Conservation (phyloP, 2,797 vertebrate species). For the Diglossa cyanea region DNA sequence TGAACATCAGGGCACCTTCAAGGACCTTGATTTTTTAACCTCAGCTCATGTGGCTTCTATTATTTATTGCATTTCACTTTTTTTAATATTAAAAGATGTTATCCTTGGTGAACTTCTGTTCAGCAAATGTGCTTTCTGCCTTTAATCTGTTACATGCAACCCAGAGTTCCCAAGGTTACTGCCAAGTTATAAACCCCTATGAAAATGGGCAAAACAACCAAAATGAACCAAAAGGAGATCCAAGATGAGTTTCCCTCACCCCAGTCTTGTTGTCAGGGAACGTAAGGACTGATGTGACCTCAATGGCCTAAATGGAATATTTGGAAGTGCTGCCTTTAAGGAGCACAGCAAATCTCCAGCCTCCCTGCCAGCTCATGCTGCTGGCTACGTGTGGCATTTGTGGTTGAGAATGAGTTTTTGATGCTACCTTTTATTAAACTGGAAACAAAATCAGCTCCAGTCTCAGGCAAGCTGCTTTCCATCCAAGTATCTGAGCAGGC, state of each 20-base stretch:
- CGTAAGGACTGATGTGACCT: background rate
- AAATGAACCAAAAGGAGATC: background rate
- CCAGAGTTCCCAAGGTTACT: background rate
- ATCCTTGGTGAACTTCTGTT: slow-evolving; percentile 1
- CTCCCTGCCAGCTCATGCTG: background rate
- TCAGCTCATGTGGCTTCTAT: background rate
- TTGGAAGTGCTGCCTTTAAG: background rate
- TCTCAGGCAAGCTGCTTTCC: background rate
- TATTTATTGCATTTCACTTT: slow-evolving; percentile 16
- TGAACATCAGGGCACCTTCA: background rate
- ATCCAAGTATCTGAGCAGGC: background rate
- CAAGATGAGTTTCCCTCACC: background rate
- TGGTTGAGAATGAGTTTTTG: background rate
- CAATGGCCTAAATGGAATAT: background rate
- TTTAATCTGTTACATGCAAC: background rate
- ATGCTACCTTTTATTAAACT: background rate
- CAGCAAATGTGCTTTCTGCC: slow-evolving; percentile 27
- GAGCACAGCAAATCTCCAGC: background rate
- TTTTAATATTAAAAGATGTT: slow-evolving; percentile 25
- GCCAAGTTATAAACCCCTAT: background rate
- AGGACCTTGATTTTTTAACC: background rate
- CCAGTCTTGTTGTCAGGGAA: background rate
- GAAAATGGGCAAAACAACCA: background rate
- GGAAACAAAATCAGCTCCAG: background rate
- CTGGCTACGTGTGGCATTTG: background rate